phyloP scores from a whole-genome alignment of 2,888 invertebrate genomes.

The Xestia sexstrigata region DNA sequence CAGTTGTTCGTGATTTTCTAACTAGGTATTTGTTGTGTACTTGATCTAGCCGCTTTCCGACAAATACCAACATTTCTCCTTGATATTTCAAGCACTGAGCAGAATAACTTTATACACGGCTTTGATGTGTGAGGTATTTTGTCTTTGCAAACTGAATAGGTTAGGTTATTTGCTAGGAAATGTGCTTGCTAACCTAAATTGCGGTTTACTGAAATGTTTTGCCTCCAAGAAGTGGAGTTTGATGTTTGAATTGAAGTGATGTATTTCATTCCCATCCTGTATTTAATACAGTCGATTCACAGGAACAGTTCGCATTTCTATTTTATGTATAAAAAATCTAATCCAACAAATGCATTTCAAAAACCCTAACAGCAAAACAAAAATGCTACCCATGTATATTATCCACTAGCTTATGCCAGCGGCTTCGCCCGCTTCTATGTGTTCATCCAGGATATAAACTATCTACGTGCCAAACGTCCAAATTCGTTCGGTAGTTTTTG shows the following conservation, averaged over 20 bases:
- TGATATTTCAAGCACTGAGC: background rate
- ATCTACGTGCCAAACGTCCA: too few relatives aligned
- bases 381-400: background rate
- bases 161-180: background rate
- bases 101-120: background rate
- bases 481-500: too few relatives aligned
- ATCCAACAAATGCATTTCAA: background rate
- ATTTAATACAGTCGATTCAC: background rate
- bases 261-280: background rate
- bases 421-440: too few relatives aligned
- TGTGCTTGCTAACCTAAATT: background rate
- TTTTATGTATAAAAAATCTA: background rate
- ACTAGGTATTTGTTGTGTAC: background rate
- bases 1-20: background rate
- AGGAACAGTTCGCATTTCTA: background rate
- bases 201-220: background rate
- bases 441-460: too few relatives aligned
- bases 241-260: background rate
- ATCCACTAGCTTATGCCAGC: too few relatives aligned
- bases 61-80: conserved; percentile 12
- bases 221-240: background rate
- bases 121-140: conserved; percentile 5
- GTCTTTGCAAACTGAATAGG: background rate
- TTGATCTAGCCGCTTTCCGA: background rate
- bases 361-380: background rate